Conservation (phyloP, 2,113 vertebrate genomes). For the Tympanuchus pallidicinctus region DNA sequence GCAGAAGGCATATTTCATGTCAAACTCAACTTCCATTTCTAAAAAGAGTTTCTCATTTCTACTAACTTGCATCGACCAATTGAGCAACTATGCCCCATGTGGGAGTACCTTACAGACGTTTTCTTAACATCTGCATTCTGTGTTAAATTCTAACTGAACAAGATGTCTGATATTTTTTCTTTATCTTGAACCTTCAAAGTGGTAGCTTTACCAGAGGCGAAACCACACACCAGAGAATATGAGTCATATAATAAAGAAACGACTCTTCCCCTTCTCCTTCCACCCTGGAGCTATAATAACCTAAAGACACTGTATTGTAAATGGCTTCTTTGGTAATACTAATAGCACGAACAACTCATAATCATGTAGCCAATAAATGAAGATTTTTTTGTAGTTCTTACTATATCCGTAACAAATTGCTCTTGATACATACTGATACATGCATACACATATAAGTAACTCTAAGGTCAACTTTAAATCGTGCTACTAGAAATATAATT, state of each 20-base stretch:
- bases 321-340: slow-evolving; percentile 21
- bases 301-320: slow-evolving; percentile 46
- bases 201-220: slow-evolving; percentile 67
- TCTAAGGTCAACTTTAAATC: slow-evolving; percentile 16
- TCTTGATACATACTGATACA: background rate
- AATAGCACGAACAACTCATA: background rate
- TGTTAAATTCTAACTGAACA: slow-evolving; percentile 56
- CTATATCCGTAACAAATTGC: slow-evolving; percentile 11
- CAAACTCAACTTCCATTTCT: background rate
- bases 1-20: background rate
- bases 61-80: background rate
- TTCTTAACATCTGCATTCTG: slow-evolving; percentile 68
- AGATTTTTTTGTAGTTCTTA: background rate
- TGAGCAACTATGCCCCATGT: background rate
- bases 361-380: slow-evolving; percentile 23
- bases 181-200: slow-evolving; percentile 60
- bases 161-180: slow-evolving; percentile 59
- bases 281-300: slow-evolving; percentile 22
- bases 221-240: slow-evolving; percentile 64
- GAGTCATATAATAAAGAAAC: slow-evolving; percentile 55
- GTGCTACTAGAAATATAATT: slow-evolving; percentile 7
- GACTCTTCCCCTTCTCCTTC: slow-evolving; percentile 17
- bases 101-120: slow-evolving; percentile 2
- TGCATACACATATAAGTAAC: background rate
- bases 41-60: background rate